Percentiles rank a stretch among this genome's conserved stretches.
These are phyloP conservation scores for Carassius auratus DNA, from an alignment of 2,113 vertebrate genomes.

Conservation along the genomic window DNA sequence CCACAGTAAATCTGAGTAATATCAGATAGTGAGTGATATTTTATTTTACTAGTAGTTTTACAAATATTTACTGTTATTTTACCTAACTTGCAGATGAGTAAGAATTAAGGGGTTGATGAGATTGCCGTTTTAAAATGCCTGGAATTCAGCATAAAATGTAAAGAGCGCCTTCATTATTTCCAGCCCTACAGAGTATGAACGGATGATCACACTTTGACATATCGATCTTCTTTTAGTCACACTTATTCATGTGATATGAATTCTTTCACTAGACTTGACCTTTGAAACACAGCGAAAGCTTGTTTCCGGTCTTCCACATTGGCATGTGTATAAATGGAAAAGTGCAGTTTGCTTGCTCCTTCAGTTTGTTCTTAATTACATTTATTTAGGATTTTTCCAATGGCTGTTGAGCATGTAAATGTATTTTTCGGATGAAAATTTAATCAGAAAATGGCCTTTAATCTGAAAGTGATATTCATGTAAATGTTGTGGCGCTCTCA, in stretches of 20 bases:
- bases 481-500: not conserved
- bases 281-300: not conserved
- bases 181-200: too few species aligned
- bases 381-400: not conserved
- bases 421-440: not conserved
- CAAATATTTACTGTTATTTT: not conserved
- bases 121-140: not conserved
- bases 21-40: not conserved
- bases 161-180: not conserved
- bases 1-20: not conserved
- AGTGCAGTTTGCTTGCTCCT: not conserved
- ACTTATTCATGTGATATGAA: not conserved
- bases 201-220: not conserved
- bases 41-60: not conserved
- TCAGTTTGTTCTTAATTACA: not conserved
- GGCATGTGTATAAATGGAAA: not conserved
- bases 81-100: not conserved
- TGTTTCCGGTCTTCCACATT: not conserved
- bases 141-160: not conserved
- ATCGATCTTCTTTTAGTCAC: not conserved
- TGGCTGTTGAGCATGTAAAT: not conserved
- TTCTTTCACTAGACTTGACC: not conserved
- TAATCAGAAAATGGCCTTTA: slow-evolving; percentile 1
- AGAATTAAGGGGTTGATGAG: not conserved
- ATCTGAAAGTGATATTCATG: not conserved